A percentile compares a stretch with the other conserved stretches of the same genome.
Conservation (phyloP, 2,113 vertebrate species). For the Notarius lentiginosus region DNA sequence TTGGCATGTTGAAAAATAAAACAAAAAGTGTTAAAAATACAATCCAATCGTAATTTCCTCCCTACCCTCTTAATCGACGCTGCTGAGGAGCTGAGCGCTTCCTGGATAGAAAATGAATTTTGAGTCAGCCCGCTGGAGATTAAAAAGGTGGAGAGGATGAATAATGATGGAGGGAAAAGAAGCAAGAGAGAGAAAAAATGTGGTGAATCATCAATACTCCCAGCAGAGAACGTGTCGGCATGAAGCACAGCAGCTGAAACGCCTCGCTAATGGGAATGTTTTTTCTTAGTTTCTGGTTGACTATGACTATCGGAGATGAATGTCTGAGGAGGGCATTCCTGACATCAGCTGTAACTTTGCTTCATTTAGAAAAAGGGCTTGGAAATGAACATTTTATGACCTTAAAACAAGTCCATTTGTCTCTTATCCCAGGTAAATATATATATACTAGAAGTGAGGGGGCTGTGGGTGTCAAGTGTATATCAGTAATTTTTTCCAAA, state of each 20-base stretch:
- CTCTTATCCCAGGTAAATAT: not conserved
- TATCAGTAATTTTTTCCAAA: not conserved
- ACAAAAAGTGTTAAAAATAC: constrained; percentile 67
- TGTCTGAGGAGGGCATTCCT: not conserved
- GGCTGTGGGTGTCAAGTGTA: not conserved
- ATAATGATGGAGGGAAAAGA: constrained; percentile 77
- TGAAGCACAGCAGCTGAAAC: constrained; percentile 63
- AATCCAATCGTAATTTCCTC: constrained; percentile 70
- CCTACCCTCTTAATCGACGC: constrained; percentile 76
- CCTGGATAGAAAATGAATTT: constrained; percentile 75
- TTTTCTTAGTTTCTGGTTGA: constrained; percentile 18
- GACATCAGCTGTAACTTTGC: not conserved
- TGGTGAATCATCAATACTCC: constrained; percentile 76
- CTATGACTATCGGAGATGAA: constrained; percentile 19
- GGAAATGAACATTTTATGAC: not conserved
- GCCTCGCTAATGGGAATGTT: constrained; percentile 46
- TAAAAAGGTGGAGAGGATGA: constrained; percentile 77
- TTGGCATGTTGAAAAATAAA: not conserved
- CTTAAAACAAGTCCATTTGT: not conserved
- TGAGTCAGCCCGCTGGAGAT: constrained; percentile 80
- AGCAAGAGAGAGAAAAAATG: constrained; percentile 59
- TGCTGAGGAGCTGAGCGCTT: constrained; percentile 72
- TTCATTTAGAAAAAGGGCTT: not conserved
- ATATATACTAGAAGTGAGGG: not conserved
- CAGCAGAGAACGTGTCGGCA: constrained; percentile 68